phyloP scores from a whole-genome alignment of 2,888 invertebrate genomes.

The Synanthedon andrenaeformis region DNA sequence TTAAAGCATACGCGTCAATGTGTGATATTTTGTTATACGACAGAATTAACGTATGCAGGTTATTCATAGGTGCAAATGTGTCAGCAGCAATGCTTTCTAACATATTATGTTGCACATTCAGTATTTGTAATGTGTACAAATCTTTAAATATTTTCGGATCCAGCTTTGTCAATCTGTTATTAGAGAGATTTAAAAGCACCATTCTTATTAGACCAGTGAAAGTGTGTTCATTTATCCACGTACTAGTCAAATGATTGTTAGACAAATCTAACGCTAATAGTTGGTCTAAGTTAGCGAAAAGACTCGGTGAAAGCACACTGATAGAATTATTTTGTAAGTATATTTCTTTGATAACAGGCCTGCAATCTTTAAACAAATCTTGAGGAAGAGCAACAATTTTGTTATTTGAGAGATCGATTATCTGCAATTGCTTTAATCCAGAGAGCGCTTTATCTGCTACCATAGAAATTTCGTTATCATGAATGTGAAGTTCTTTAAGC shows the following conservation, averaged over 20 bases:
- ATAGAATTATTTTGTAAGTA: conserved; percentile 93
- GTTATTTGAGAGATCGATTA: conserved; percentile 91
- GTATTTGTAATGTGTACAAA: conserved; percentile 85
- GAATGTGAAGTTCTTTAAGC: conserved; percentile 83
- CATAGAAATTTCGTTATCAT: conserved; percentile 90
- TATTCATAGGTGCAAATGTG: conserved; percentile 91
- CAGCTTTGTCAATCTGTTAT: conserved; percentile 84
- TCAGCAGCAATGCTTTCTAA: conserved; percentile 87
- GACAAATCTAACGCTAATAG: conserved; percentile 86
- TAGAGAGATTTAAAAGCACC: conserved; percentile 86
- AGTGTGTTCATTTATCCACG: conserved; percentile 87
- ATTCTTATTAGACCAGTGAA: conserved; percentile 90
- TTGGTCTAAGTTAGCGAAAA: conserved; percentile 87
- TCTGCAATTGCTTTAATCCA: conserved; percentile 83
- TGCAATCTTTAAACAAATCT: conserved; percentile 84
- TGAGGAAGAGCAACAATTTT: conserved; percentile 89
- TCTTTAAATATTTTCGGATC: conserved; percentile 88
- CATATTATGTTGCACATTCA: conserved; percentile 87
- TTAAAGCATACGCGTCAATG: conserved; percentile 86
- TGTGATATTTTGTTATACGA: conserved; percentile 88
- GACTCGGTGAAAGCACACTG: conserved; percentile 84
- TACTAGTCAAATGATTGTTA: conserved; percentile 86
- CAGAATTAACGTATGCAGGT: conserved; percentile 88
- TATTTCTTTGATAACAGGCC: conserved; percentile 85
- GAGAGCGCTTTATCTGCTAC: conserved; percentile 86